Percentiles rank a stretch among this genome's conserved stretches.
phyloP scores from a whole-genome alignment of 2,888 invertebrate species.

The Drosophila limbata region DNA sequence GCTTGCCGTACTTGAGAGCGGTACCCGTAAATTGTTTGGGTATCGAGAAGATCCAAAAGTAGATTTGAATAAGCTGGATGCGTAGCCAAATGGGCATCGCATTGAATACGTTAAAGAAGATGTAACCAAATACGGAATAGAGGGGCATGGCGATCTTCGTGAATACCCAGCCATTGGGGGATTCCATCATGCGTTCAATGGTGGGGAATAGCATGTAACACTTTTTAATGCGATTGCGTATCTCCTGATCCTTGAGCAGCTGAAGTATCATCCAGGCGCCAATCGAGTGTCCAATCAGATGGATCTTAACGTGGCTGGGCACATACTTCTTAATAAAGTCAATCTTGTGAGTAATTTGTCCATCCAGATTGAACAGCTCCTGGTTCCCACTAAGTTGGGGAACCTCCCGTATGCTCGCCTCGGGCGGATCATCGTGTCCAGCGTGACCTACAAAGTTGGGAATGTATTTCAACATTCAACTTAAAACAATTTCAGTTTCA shows the following conservation, averaged over 20 bases:
- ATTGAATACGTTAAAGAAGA: conserved; percentile 86
- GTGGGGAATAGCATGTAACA: conserved; percentile 94
- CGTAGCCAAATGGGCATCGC: conserved; percentile 87
- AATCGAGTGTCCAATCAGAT: conserved; percentile 96
- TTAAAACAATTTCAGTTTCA: not conserved
- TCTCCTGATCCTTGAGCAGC: conserved; percentile 87
- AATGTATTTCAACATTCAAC: not conserved
- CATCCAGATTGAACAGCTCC: conserved; percentile 90
- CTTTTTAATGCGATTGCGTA: conserved; percentile 87
- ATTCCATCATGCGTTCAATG: conserved; percentile 92
- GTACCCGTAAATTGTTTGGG: conserved; percentile 86
- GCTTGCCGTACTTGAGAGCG: conserved; percentile 87
- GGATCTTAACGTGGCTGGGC: conserved; percentile 90
- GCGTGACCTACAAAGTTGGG: conserved; percentile 87
- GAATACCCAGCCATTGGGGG: conserved; percentile 90
- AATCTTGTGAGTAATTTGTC: conserved; percentile 87
- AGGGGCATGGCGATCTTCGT: conserved; percentile 88
- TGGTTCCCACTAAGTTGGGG: conserved; percentile 87
- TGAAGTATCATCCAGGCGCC: conserved; percentile 94
- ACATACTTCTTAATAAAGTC: conserved; percentile 90
- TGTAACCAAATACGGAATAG: conserved; percentile 85
- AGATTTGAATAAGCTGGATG: conserved; percentile 86
- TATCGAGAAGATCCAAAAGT: conserved; percentile 87
- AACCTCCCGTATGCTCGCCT: conserved; percentile 85
- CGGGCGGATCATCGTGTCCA: conserved; percentile 91